Evolutionary conservation across 1,140 invertebrate species (phyloP).

Genomic region (Drosophila littoralis): DNA sequence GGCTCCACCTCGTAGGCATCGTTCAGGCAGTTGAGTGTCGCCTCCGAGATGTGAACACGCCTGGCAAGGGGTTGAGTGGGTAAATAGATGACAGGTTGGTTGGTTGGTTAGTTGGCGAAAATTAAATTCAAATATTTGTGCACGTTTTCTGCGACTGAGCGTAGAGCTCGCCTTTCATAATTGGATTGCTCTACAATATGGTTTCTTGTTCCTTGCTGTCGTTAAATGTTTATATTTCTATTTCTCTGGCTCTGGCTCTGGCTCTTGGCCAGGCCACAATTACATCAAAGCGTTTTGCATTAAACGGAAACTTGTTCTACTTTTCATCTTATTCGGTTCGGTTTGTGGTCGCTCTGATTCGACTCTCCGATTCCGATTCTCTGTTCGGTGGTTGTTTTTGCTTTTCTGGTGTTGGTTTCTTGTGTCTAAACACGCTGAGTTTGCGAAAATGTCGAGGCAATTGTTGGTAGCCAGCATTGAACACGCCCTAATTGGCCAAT

Average conservation of each 20-base stretch:
- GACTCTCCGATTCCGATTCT: constrained; percentile 2
- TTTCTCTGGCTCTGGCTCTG: not conserved
- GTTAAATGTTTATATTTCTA: constrained; percentile 27
- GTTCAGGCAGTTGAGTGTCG: constrained; percentile 93
- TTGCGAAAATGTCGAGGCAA: constrained; percentile 66
- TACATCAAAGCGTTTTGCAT: constrained; percentile 81
- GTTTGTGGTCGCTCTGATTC: constrained; percentile 29
- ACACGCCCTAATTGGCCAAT: constrained; percentile 71
- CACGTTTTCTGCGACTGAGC: constrained; percentile 70
- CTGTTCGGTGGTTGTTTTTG: constrained; percentile 24
- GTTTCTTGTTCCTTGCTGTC: constrained; percentile 34
- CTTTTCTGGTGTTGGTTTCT: constrained; percentile 47
- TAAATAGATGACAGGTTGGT: constrained; percentile 12
- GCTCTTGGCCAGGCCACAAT: constrained; percentile 62
- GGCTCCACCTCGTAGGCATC: constrained; percentile 96
- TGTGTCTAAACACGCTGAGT: constrained; percentile 73
- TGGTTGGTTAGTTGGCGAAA: constrained; percentile 60
- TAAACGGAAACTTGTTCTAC: constrained; percentile 67
- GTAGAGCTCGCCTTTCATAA: constrained; percentile 63
- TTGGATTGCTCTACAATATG: constrained; percentile 57
- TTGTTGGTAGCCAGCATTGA: constrained; percentile 53
- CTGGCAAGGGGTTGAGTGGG: constrained; percentile 85
- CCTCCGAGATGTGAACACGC: constrained; percentile 95
- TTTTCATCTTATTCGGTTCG: constrained; percentile 50
- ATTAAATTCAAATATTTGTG: constrained; percentile 82